Evolutionary conservation across 2,113 vertebrate genomes (phyloP).

Genomic region (Ibidorhyncha struthersii): DNA sequence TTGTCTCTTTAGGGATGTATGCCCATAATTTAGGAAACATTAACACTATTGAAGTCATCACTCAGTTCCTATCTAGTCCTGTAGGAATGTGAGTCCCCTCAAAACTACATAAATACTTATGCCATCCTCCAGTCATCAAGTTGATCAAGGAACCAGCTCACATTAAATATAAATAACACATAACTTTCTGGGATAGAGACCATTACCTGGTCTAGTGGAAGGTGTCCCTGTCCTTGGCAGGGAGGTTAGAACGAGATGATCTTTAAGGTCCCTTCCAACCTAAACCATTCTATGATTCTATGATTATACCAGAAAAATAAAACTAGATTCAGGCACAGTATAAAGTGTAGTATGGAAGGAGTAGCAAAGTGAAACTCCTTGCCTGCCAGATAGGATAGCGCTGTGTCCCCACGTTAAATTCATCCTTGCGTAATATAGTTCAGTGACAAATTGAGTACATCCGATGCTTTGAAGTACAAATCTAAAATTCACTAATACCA

Average conservation of each 20-base stretch:
- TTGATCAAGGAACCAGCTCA: not conserved
- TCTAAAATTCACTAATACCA: not conserved
- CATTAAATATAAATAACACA: not conserved
- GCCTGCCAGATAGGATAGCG: not conserved
- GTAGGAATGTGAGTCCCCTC: not conserved
- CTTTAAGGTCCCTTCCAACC: no score
- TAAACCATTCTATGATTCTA: no score
- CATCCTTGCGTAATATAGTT: not conserved
- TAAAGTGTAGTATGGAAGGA: fast-evolving
- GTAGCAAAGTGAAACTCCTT: not conserved
- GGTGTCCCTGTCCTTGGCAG: no score
- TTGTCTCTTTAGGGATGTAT: not conserved
- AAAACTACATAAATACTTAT: not conserved
- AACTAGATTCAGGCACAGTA: not conserved
- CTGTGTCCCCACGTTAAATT: not conserved
- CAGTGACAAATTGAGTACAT: not conserved
- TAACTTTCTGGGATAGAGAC: not conserved
- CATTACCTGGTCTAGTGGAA: not conserved
- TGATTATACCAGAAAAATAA: not conserved
- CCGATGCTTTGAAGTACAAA: not conserved
- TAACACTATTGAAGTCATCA: not conserved
- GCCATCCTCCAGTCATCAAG: not conserved
- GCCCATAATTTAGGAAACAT: not conserved
- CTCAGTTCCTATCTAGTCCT: not conserved
- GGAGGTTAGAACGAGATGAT: no score